Conservation (phyloP, 2,113 vertebrate species). For the Rhynchopsitta pachyrhyncha region DNA sequence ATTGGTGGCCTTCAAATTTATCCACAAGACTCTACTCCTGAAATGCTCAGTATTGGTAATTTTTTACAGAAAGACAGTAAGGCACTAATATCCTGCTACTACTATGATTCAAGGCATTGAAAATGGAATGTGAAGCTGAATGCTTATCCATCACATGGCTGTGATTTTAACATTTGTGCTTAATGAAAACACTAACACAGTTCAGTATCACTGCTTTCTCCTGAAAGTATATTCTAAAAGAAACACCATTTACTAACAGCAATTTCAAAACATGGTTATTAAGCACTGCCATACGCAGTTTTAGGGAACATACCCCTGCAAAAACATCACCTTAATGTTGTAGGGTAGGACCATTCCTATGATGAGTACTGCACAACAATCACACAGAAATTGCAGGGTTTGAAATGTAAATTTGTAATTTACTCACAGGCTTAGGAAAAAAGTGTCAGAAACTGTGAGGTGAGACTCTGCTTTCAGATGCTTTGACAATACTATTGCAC, state of each 20-base stretch:
- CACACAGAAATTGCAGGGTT: not conserved
- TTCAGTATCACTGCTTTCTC: not conserved
- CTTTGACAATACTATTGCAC: constrained; percentile 99
- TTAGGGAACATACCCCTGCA: not conserved
- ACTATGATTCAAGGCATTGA: not conserved
- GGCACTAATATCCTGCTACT: not conserved
- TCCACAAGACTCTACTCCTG: not conserved
- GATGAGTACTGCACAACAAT: not conserved
- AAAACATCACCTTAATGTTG: not conserved
- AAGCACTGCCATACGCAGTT: not conserved
- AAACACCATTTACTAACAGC: not conserved
- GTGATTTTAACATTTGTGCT: not conserved
- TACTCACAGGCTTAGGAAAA: constrained; percentile 38
- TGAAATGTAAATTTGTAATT: not conserved
- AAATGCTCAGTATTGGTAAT: not conserved
- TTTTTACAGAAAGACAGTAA: not conserved
- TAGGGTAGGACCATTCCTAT: not conserved
- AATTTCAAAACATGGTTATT: not conserved
- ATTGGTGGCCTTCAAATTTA: not conserved
- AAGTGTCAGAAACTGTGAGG: not conserved
- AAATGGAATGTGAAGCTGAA: not conserved
- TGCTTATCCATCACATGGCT: not conserved
- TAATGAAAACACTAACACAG: not conserved
- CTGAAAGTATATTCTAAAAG: not conserved
- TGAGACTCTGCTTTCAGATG: constrained; percentile 84